Base-by-base conservation (phyloP, 2,797 vertebrate species). In the Acrocephalus scirpaceus region DNA sequence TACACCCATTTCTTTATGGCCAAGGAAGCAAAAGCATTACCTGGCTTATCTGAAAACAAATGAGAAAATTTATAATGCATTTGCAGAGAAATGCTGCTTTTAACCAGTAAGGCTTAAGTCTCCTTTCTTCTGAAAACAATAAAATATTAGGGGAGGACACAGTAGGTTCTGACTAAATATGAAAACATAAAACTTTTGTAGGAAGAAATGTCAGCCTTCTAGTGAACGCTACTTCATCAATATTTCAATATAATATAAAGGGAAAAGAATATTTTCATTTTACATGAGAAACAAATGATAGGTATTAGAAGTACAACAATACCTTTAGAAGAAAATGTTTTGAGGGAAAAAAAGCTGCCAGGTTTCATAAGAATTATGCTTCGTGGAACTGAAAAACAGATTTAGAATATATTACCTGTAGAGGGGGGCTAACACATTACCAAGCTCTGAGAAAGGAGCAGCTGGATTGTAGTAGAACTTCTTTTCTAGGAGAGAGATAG, bases 211-310 rank as follows among this genome's bases (percentile, higher is more conserved):
- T 14, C 61, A 92, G 22, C 16, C 40, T 91, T 76, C 27, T 26
- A 48, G 40, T 48, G 47, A 90, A 48, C 13, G 13, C 13, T 61
- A 57, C 42, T 78, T 64, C 74, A 90, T 92, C 66, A 84, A 70
- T 84, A 90, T 91, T 92, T 94, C 38, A 90, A 75, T 36, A 71
- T 23, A 60, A 79, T 27, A 74, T 47, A 74, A 89, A 69, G 27
- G 15, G 30, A 54, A 78, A 75, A 29, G 13, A 66, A 29, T 58
- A 70, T 65, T 92, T 95, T 75, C 72, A 94, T 84, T 88, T 88
- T 72, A 71, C 38, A 88, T 88, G 66, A 91, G 66, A 86, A 88
- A 83, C 14, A 91, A 95, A 84, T 66, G 50, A 88, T 42, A 78
- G 38, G 40, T 80, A 21, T 64, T 92, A 53, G 48, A 16, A 26